Base-by-base conservation (phyloP, 2,888 invertebrate species). In the Ornithoptera alexandrae region DNA sequence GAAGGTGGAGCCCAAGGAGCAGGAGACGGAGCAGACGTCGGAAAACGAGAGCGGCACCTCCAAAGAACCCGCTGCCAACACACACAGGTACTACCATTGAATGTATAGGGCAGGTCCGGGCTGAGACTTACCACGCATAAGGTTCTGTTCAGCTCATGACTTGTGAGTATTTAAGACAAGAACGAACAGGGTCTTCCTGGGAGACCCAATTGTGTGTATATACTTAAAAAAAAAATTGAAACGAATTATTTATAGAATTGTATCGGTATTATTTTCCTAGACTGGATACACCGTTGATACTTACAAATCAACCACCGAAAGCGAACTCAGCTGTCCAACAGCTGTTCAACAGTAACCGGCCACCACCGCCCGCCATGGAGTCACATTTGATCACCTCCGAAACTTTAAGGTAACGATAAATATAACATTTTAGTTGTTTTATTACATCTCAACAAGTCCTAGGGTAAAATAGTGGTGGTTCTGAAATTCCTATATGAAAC, bases 271-370 rank as follows among this genome's bases (percentile, higher is more conserved):
- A n/a, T 46, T 7, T 59, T 62, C 61, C 65, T 81, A 91, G 91
- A 74, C 72, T 90, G 74, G 92, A 90, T 74, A 86, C 89, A 0
- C 89, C 89, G 1, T 75, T 88, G 62, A 93, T 87, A 57, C 76
- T 88, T 65, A 83, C 88, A 30, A 83, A 84, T 71, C 86, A 87
- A 71, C 72, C 87, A 7, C 92, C 93, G 42, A 93, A 93, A 72
- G 83, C 96, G 8, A 97, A 97, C 84, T 97, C 97, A 0, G 97
- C 97, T 4, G 96, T 97, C 10, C 94, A 97, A 69, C 97, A 97
- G 81, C 88, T 97, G 66, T 97, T 97, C 84, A 97, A 97, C 30
- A 94, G 94, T 78, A 93, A 93, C 12, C 86, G 94, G 2, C 96
- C 96, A 15, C 95, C 95, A 57, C 93, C 94, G 8, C 88, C 89